These are phyloP conservation scores for Rhamphomyia laevipes DNA, from an alignment of 2,888 invertebrate species.

Conservation along the genomic window DNA sequence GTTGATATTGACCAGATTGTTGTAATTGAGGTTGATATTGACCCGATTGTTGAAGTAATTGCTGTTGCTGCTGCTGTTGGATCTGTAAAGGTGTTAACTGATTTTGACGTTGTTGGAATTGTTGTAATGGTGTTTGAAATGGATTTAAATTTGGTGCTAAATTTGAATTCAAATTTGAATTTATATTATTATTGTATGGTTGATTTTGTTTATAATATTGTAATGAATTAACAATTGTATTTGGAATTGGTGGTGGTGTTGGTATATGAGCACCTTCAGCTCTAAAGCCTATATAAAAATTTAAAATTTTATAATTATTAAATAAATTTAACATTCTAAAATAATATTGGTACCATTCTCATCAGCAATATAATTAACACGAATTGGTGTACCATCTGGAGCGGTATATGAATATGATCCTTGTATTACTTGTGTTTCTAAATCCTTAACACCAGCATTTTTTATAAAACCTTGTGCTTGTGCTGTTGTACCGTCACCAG, in stretches of 20 bases:
- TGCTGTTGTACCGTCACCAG: conserved; percentile 66
- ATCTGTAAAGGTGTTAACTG: conserved; percentile 29
- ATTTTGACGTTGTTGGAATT: conserved; percentile 24
- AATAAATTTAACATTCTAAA: neutral
- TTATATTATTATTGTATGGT: conserved; percentile 25
- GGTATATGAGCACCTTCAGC: conserved; percentile 37
- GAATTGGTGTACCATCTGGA: conserved; percentile 60
- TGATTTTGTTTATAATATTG: conserved; percentile 28
- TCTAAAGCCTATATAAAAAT: conserved; percentile 26
- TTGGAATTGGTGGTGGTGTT: conserved; percentile 31
- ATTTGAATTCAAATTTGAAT: conserved; percentile 12
- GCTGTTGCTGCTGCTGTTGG: conserved; percentile 21
- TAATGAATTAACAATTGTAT: conserved; percentile 28
- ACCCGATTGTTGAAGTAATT: conserved; percentile 23
- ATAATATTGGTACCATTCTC: conserved; percentile 48
- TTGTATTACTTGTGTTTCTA: conserved; percentile 60
- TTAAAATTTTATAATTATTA: neutral
- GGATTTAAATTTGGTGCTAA: conserved; percentile 28
- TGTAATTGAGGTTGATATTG: conserved; percentile 26
- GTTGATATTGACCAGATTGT: conserved; percentile 22
- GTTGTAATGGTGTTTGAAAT: conserved; percentile 31
- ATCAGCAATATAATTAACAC: conserved; percentile 59
- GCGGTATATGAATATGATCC: conserved; percentile 65
- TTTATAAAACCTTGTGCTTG: conserved; percentile 67
- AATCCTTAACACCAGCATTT: conserved; percentile 53